These are phyloP conservation scores for Littorina saxatilis DNA, from an alignment of 1,140 invertebrate genomes.

Conservation along the genomic window DNA sequence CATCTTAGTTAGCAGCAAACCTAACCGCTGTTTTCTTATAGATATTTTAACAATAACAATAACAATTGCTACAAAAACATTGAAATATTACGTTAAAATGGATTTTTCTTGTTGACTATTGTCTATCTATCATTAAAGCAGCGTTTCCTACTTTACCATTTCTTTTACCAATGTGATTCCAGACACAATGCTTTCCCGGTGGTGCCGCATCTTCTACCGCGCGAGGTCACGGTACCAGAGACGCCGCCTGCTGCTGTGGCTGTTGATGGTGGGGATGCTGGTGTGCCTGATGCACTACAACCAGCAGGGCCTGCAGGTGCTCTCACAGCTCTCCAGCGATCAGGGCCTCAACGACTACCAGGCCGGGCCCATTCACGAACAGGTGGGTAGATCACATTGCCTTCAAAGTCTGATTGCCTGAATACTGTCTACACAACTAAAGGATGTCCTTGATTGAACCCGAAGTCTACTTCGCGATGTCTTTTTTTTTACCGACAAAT, in stretches of 20 bases:
- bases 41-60: too few relatives aligned
- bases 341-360: background rate
- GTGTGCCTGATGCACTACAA: slow-evolving; percentile 35
- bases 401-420: background rate
- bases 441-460: too few relatives aligned
- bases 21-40: too few relatives aligned
- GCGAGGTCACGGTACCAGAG: slow-evolving; percentile 47
- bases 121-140: too few relatives aligned
- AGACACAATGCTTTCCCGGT: slow-evolving; percentile 3
- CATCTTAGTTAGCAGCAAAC: too few relatives aligned
- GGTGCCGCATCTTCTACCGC: slow-evolving; percentile 39
- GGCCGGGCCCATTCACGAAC: background rate
- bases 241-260: slow-evolving; percentile 36
- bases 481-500: too few relatives aligned
- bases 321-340: slow-evolving; percentile 8
- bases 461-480: too few relatives aligned
- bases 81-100: too few relatives aligned
- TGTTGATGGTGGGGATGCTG: background rate
- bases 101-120: too few relatives aligned
- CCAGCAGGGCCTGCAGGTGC: slow-evolving; percentile 30
- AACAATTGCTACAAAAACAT: too few relatives aligned
- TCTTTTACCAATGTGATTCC: background rate
- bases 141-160: too few relatives aligned
- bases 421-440: too few relatives aligned
- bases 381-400: slow-evolving; percentile 15